phyloP scores from a whole-genome alignment of 2,113 vertebrate genomes.

The Chaetops frenatus region DNA sequence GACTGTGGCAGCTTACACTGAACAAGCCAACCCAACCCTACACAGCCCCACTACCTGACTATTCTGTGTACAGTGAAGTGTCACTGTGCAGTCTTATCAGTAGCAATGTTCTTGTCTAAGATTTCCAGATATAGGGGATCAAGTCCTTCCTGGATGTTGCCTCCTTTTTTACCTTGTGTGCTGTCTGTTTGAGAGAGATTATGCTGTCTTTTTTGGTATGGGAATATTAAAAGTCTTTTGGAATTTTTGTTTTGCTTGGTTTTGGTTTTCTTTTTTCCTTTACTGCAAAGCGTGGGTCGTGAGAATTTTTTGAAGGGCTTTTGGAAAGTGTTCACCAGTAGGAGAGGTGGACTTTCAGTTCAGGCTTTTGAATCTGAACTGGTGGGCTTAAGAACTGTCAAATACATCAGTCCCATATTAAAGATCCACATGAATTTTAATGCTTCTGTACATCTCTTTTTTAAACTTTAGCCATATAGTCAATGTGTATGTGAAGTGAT shows the following conservation, averaged over 20 bases:
- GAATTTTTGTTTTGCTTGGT: background rate
- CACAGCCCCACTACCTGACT: background rate
- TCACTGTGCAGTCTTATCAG: accelerated
- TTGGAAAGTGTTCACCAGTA: background rate
- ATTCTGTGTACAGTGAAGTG: background rate
- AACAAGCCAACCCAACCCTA: background rate
- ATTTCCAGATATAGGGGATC: background rate
- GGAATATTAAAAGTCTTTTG: background rate
- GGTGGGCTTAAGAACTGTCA: background rate
- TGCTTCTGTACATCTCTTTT: background rate
- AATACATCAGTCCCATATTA: background rate
- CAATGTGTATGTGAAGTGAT: background rate
- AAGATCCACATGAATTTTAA: background rate
- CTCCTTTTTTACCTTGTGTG: background rate
- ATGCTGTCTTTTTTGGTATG: background rate
- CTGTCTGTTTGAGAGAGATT: background rate
- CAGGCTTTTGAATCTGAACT: background rate
- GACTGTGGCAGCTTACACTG: background rate
- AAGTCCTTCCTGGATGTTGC: background rate
- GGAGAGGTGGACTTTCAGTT: background rate
- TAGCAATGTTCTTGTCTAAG: background rate
- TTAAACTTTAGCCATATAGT: background rate
- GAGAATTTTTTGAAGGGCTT: background rate
- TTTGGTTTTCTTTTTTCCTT: background rate
- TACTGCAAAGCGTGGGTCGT: accelerated